Conservation (phyloP, 2,113 vertebrate genomes). For the Mesitornis unicolor region DNA sequence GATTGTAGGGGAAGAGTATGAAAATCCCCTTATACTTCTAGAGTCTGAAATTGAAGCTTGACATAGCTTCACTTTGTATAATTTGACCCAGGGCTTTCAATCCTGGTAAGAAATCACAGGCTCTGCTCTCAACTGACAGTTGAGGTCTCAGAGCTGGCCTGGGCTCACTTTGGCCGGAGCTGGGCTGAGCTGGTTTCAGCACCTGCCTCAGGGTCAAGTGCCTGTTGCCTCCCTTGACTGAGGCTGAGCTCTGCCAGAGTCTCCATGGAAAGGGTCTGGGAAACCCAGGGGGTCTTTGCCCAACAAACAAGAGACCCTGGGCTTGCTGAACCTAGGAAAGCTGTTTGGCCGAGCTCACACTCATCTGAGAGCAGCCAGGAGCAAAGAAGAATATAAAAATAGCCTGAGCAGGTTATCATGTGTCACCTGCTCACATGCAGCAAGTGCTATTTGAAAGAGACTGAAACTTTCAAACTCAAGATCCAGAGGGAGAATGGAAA, state of each 20-base stretch:
- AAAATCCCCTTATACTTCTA: neutral
- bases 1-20: neutral
- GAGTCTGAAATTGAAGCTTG: neutral
- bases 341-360: fast-evolving
- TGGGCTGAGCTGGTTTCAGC: neutral
- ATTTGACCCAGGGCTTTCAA: neutral
- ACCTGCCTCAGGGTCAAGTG: fast-evolving
- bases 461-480: neutral
- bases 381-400: neutral
- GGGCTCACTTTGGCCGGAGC: neutral
- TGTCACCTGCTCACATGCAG: neutral
- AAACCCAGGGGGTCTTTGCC: fast-evolving
- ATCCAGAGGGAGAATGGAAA: neutral
- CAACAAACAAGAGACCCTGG: neutral
- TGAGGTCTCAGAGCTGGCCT: neutral
- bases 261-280: fast-evolving
- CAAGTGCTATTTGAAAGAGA: neutral
- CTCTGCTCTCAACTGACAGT: fast-evolving
- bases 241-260: neutral
- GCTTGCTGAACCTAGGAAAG: neutral
- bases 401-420: neutral
- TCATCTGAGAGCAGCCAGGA: neutral
- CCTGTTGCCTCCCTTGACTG: neutral
- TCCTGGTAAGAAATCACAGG: neutral
- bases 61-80: neutral